A percentile compares a stretch with the other conserved stretches of the same genome.
Evolutionary conservation across 2,113 vertebrate genomes (phyloP).

Genomic region (Carlito syrichta): DNA sequence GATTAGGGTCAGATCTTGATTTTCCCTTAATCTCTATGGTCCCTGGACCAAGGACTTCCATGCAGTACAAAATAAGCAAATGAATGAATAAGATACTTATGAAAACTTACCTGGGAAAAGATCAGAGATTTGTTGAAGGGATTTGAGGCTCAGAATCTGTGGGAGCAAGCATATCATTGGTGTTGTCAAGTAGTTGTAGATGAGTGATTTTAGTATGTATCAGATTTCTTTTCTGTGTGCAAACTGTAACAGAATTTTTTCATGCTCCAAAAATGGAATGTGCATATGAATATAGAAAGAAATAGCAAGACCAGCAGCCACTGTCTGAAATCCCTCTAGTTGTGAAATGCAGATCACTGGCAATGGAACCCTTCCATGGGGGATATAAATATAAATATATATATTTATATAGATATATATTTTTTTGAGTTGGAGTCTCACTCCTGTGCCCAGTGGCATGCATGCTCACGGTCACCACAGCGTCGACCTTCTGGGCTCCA

Average conservation of each 20-base stretch:
- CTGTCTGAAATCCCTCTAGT: neutral
- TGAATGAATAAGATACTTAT: neutral
- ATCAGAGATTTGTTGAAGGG: neutral
- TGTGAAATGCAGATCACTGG: neutral
- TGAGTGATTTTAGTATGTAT: neutral
- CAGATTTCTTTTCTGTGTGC: neutral
- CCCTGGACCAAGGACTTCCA: neutral
- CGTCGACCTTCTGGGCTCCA: no score
- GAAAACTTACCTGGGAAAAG: neutral
- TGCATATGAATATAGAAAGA: neutral
- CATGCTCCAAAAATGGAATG: neutral
- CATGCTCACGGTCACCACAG: no score
- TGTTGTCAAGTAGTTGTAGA: neutral
- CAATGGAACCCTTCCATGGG: neutral
- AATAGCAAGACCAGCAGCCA: neutral
- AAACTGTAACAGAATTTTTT: neutral
- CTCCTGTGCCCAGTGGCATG: no score
- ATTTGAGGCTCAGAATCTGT: neutral
- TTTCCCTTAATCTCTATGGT: neutral
- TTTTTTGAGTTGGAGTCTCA: no score
- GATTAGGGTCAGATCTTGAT: neutral
- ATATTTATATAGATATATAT: no score
- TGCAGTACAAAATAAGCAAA: neutral
- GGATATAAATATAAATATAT: no score
- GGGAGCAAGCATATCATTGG: neutral